phyloP scores from a whole-genome alignment of 2,797 vertebrate genomes.

The Sebastes trivittatus region DNA sequence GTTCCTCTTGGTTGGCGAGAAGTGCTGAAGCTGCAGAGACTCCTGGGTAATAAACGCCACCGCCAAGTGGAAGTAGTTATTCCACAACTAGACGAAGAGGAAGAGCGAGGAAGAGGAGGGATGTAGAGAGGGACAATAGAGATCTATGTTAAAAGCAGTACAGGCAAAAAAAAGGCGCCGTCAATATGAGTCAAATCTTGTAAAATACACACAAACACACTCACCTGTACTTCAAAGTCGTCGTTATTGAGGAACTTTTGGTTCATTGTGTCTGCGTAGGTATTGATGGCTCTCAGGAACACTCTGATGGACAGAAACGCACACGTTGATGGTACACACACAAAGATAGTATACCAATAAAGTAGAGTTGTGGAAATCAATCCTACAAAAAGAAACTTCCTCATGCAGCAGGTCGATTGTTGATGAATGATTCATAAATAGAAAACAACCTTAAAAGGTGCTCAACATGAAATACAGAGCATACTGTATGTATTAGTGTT shows the following conservation, averaged over 20 bases:
- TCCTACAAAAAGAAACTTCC: not conserved
- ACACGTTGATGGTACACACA: not conserved
- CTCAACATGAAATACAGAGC: not conserved
- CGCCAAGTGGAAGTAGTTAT: conserved; percentile 99
- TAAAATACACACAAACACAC: not conserved
- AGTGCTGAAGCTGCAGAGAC: conserved; percentile 96
- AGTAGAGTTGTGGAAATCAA: not conserved
- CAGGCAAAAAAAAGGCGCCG: not conserved
- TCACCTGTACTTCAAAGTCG: conserved; percentile 95
- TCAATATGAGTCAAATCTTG: not conserved
- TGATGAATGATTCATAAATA: not conserved
- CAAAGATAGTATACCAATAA: not conserved
- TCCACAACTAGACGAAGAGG: conserved; percentile 88
- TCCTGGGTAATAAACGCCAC: conserved; percentile 99
- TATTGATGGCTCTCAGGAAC: conserved; percentile 96
- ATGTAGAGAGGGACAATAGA: not conserved
- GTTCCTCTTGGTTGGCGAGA: conserved; percentile 94
- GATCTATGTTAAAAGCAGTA: not conserved
- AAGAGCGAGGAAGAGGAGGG: not conserved
- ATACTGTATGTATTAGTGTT: not conserved
- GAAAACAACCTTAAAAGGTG: not conserved
- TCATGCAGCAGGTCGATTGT: not conserved
- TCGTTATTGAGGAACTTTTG: conserved; percentile 94
- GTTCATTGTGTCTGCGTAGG: conserved; percentile 97
- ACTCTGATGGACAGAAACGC: conserved; percentile 80